Base-by-base conservation (phyloP, 2,113 vertebrate genomes). In the Indri indri region DNA sequence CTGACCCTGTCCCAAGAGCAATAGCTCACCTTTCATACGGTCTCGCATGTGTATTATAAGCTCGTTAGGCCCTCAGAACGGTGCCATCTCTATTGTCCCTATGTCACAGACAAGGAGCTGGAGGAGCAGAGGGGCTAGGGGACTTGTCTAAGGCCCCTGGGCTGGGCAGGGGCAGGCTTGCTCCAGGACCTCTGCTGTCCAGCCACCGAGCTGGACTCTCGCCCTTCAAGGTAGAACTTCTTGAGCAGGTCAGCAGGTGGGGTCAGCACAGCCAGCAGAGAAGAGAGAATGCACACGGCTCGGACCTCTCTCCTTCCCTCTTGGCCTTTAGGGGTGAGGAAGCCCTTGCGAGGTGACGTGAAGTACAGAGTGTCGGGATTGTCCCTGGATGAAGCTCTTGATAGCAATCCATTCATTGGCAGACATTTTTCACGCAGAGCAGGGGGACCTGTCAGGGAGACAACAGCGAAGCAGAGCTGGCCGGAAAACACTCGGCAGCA, bases 11-110 rank as follows among this genome's bases (percentile, higher is more conserved):
- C 17, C 16, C 0, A 2, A 54, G n/a, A 63, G 7, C 4, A 80
- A 47, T 16, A 42, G 45, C 37, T 83, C 27, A 34, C 16, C 86
- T 50, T 54, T 70, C 16, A 4, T 20, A 6, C 12, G 14, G 30
- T 12, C 59, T 52, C 0, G 0, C 0, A 4, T 10, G 37, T 12
- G 2, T 42, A 3, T 40, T 32, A 22, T 32, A 47, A 88, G 91
- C 12, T 66, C 25, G 16, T 12, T 1, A 25, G 42, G 30, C 16
- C 25, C 30, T 82, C 66, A 57, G 12, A 16, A 65, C 13, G 30
- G 27, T 16, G 32, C 52, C 7, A 25, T 63, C 11, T 68, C 17
- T 80, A 34, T 37, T 25, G 32, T 65, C 34, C 7, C 1, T 47
- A 83, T 25, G 66, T 87, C 23, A 22, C 14, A 25, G 65, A 12